phyloP scores from a whole-genome alignment of 2,888 invertebrate genomes.

The Apotomis capreana region DNA sequence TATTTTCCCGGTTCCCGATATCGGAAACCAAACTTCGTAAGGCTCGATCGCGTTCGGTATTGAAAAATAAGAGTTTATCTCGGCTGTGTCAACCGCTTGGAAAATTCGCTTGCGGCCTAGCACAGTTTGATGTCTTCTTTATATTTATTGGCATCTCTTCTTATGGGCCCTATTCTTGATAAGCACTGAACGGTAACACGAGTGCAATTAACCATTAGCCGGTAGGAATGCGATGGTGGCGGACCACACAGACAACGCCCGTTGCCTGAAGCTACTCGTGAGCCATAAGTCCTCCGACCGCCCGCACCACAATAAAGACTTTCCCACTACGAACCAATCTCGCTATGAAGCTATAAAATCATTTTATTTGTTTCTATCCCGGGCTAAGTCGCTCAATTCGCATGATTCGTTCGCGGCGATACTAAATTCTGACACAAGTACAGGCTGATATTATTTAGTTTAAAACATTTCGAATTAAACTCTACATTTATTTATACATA shows the following conservation, averaged over 20 bases:
- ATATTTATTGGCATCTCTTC: slow-evolving; percentile 11
- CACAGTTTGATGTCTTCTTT: slow-evolving; percentile 22
- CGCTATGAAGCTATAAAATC: slow-evolving; percentile 66
- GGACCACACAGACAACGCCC: slow-evolving; percentile 71
- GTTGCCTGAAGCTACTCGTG: slow-evolving; percentile 75
- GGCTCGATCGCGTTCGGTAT: slow-evolving; percentile 25
- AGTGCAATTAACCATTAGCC: slow-evolving; percentile 58
- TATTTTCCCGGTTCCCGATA: slow-evolving; percentile 32
- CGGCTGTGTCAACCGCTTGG: slow-evolving; percentile 26
- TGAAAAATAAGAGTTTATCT: slow-evolving; percentile 23
- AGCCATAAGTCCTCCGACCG: slow-evolving; percentile 65
- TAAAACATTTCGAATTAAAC: background rate
- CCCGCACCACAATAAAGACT: slow-evolving; percentile 67
- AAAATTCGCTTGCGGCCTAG: slow-evolving; percentile 23
- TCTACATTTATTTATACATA: too few species aligned
- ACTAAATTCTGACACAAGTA: slow-evolving; percentile 5
- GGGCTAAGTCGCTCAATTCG: slow-evolving; percentile 48
- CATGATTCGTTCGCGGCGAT: slow-evolving; percentile 42
- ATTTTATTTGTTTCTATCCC: slow-evolving; percentile 66
- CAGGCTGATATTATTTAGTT: background rate
- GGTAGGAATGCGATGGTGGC: slow-evolving; percentile 53
- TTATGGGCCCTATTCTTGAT: background rate
- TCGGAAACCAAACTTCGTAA: slow-evolving; percentile 33
- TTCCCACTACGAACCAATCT: slow-evolving; percentile 63
- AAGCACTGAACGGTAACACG: slow-evolving; percentile 6